Base-by-base conservation (phyloP, 2,888 invertebrate species). In the Brenthis ino region DNA sequence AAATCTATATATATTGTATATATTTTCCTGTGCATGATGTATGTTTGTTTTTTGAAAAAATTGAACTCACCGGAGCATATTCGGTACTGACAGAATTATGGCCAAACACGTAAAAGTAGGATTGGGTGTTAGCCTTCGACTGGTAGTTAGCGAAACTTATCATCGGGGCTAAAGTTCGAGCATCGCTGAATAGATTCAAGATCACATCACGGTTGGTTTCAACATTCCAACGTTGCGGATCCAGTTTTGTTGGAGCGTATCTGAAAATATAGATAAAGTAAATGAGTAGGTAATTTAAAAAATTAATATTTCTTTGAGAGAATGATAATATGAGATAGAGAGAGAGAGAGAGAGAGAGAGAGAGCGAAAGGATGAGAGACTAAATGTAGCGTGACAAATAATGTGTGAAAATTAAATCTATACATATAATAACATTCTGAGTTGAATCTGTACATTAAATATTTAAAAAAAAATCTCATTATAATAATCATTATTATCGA, bases 171-270 rank as follows among this genome's bases (percentile, higher is more conserved):
- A 97, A 95, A 24, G 97, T 96, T 69, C 97, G 94, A 8, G 97
- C 97, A 87, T 99, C 98, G 65, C 98, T 97, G 72, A 99, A 94
- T 70, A 98, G 95, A 82, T 97, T 97, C 74, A 99, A 93, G 6
- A 98, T 95, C 64, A 96, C 94, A 85, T 98, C 97, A 47, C 97
- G 94, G 82, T 96, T 94, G 51, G 94, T 93, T 82, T 95, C 89
- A 61, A 93, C 87, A 57, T 88, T 86, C 91, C 94, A 87, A 74
- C 94, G 90, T 79, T 94, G 88, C 73, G 94, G 93, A 81, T 95
- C 93, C 76, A 93, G 80, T 77, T 94, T 93, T 79, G 94, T 88
- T 77, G 94, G 93, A 16, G 93, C 87, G 75, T 95, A 95, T 80
- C 95, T 95, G 82, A 3, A 75, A 60, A 51, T 33, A 8, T 37